Evolutionary conservation across 2,113 vertebrate genomes (phyloP).

Genomic region (Lamprotornis superbus): DNA sequence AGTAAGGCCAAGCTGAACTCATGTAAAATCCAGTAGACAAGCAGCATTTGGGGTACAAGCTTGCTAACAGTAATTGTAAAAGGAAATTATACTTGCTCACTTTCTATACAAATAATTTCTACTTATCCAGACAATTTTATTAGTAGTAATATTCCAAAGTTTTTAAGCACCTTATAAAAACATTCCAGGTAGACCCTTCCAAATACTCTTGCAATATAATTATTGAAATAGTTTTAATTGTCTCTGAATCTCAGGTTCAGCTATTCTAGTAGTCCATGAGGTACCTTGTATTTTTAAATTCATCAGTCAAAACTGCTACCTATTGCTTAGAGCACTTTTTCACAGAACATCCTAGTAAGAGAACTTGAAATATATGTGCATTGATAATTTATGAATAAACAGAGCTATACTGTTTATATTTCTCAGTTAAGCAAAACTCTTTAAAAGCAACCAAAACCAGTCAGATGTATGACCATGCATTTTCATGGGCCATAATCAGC

Average conservation of each 20-base stretch:
- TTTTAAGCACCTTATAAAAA: background rate
- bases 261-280: background rate
- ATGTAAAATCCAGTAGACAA: background rate
- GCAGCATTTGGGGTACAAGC: background rate
- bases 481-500: background rate
- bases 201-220: background rate
- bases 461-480: background rate
- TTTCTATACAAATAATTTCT: background rate
- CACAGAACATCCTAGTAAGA: background rate
- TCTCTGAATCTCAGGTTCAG: background rate
- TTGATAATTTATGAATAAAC: conserved; percentile 45
- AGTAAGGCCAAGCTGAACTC: background rate
- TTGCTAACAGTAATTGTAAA: background rate
- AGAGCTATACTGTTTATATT: background rate
- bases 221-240: background rate
- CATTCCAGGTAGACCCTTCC: background rate
- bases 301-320: background rate
- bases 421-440: conserved; percentile 1
- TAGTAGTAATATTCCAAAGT: background rate
- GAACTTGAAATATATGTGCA: conserved; percentile 9
- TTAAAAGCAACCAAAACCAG: background rate
- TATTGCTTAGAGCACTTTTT: background rate
- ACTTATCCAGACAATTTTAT: background rate
- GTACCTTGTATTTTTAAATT: background rate
- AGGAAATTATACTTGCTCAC: background rate